phyloP scores from a whole-genome alignment of 2,113 vertebrate species.

The Oryzias melastigma region DNA sequence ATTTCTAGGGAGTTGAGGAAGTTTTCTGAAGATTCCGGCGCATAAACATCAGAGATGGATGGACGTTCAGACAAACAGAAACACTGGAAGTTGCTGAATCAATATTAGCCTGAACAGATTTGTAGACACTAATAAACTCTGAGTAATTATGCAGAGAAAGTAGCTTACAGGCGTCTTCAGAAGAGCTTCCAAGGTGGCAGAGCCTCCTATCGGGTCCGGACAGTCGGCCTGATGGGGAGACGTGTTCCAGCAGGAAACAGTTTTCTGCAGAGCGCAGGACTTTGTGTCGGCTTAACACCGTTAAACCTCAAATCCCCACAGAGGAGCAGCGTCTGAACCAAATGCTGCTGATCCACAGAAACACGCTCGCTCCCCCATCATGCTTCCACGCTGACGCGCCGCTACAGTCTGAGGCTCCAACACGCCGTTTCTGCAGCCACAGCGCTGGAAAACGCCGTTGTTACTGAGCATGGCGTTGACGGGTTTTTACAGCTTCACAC shows the following conservation, averaged over 20 bases:
- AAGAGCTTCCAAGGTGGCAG: constrained; percentile 52
- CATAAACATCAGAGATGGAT: too few relatives aligned
- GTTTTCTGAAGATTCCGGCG: too few relatives aligned
- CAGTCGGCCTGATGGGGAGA: constrained; percentile 48
- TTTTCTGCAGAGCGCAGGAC: constrained; percentile 70
- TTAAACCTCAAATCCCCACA: constrained; percentile 72
- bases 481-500: too few relatives aligned
- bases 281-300: constrained; percentile 70
- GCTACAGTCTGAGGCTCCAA: not conserved
- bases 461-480: too few relatives aligned
- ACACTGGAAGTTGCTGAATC: constrained; percentile 25
- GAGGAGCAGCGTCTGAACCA: constrained; percentile 70
- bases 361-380: constrained; percentile 24
- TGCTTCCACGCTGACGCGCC: constrained; percentile 18
- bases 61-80: not conserved
- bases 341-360: constrained; percentile 68
- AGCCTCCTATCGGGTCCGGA: constrained; percentile 66
- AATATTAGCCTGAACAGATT: constrained; percentile 7
- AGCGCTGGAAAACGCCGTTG: too few relatives aligned
- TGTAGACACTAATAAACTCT: constrained; percentile 18
- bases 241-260: constrained; percentile 55
- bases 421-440: too few relatives aligned
- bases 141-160: constrained; percentile 31
- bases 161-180: constrained; percentile 36
- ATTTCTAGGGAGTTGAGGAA: too few relatives aligned